Base-by-base conservation (phyloP, 2,113 vertebrate species). In the Heptranchias perlo region DNA sequence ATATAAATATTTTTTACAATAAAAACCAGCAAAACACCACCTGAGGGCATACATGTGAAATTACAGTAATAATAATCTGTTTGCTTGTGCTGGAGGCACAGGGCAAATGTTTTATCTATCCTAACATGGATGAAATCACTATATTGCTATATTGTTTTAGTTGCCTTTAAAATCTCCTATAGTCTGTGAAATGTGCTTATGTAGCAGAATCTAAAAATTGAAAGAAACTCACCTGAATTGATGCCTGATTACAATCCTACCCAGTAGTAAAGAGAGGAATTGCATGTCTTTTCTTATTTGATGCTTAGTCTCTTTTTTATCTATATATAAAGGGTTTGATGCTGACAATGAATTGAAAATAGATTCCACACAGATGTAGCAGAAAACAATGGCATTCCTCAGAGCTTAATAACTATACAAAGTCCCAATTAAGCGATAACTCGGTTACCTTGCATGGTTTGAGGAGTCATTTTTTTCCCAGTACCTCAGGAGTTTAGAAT, bases 1-100 rank as follows among this genome's bases (percentile, higher is more conserved):
- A 49, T 95, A 95, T 95, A 73, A 95, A 52, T 69, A 47, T 69
- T 69, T 93, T 95, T 95, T 95, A 95, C 44, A 73, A 73, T 95
- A 52, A 52, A 73, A 69, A 14, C 10, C 94, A 73, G 73, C 94
- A 69, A 69, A 95, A 95, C 28, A 10, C 31, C 44, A 47, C 94
- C 94, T 73, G 11, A 95, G 64, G 94, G 44, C 44, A 49, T 73
- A 67, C 25, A 47, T 67, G 39, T 95, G 47, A 95, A 95, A 95
- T 95, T 95, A 95, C 65, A 73, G 10, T 95, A 95, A 69, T 69
- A 69, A 67, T 91, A 73, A 69, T 95, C 94, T 73, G 94, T 69
- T 73, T 69, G 58, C 94, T 69, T 67, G 11, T 95, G 65, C 65
- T 73, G 44, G 4, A 95, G 28, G 25, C 61, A 94, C 25, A 95